These are phyloP conservation scores for Diacarnus erythraeanus DNA, from an alignment of 37 sponge, comb jelly and placozoan species.

Conservation along the genomic window DNA sequence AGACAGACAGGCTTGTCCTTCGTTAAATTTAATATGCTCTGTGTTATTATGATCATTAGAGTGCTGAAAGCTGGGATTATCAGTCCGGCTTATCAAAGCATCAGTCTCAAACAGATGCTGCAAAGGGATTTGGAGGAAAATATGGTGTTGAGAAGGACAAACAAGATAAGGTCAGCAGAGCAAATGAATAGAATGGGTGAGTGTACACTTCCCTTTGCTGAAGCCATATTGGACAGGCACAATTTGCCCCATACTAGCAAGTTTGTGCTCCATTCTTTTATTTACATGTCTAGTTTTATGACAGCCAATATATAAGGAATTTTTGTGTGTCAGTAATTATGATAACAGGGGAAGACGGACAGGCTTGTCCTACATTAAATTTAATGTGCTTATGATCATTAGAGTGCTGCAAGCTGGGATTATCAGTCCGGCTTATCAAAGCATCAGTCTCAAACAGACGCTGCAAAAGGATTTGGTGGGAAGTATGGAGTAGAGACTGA, in stretches of 20 bases:
- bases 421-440: slow-evolving; percentile 75
- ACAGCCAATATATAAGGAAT: too few species aligned
- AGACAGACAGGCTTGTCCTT: too few species aligned
- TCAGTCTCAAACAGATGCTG: slow-evolving; percentile 82
- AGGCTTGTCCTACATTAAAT: not conserved
- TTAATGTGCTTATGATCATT: not conserved
- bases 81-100: slow-evolving; percentile 74
- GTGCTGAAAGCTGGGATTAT: slow-evolving; percentile 90
- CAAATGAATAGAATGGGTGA: too few species aligned
- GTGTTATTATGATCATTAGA: slow-evolving; percentile 20
- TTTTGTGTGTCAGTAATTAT: too few species aligned
- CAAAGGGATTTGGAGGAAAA: slow-evolving; percentile 90
- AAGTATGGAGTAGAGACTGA: slow-evolving; percentile 91
- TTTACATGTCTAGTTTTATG: too few species aligned
- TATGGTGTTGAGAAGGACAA: slow-evolving; percentile 92
- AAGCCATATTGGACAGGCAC: too few species aligned
- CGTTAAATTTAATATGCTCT: not conserved
- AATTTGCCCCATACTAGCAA: too few species aligned
- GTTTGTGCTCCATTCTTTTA: too few species aligned
- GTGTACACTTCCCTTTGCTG: too few species aligned
- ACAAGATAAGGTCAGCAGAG: slow-evolving; percentile 71
- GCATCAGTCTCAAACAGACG: slow-evolving; percentile 88
- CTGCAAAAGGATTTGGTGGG: slow-evolving; percentile 93
- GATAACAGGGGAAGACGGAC: too few species aligned
- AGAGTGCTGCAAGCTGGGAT: slow-evolving; percentile 85